phyloP scores from a whole-genome alignment of 2,113 vertebrate species.

The Halichoerus grypus region DNA sequence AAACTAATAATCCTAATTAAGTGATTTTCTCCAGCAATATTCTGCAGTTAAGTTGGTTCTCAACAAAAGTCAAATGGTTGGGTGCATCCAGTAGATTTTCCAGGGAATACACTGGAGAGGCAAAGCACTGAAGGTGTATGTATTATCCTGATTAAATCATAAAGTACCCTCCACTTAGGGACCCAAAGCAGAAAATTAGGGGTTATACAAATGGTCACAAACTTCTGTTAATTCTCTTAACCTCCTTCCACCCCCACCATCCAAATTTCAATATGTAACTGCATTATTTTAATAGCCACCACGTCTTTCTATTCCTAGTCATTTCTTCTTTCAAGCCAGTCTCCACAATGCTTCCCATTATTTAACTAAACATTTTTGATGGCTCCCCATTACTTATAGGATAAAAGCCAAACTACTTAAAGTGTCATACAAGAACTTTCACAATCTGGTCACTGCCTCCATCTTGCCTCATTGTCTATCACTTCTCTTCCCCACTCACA shows the following conservation, averaged over 20 bases:
- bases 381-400: neutral
- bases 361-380: neutral
- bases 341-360: neutral
- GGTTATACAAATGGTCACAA: neutral
- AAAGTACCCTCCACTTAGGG: neutral
- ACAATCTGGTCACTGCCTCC: neutral
- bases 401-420: neutral
- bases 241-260: neutral
- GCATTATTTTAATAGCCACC: neutral
- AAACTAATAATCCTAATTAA: neutral
- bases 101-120: neutral
- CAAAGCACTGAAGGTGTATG: neutral
- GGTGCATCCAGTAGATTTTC: neutral
- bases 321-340: neutral
- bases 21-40: neutral
- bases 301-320: neutral
- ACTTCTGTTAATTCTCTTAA: neutral
- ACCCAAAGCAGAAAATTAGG: neutral
- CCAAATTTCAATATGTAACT: neutral
- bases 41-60: neutral
- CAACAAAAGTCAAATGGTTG: neutral
- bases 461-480: neutral
- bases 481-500: neutral
- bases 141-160: neutral
- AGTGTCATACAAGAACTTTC: neutral